phyloP scores from a whole-genome alignment of 2,113 vertebrate genomes.

The Pan paniscus region DNA sequence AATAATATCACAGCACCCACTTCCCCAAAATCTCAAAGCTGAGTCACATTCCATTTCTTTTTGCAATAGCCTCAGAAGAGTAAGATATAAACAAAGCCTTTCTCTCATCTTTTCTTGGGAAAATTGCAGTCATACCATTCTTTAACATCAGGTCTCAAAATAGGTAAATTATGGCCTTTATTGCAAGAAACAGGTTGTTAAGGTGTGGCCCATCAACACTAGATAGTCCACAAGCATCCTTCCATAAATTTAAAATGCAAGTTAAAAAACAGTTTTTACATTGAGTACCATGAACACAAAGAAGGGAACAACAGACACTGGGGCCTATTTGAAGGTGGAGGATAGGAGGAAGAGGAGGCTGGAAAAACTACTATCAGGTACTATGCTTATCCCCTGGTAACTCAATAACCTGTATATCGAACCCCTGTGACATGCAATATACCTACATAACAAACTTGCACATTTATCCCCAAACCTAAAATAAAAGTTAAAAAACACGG shows the following conservation, averaged over 20 bases:
- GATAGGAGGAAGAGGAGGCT: too few relatives aligned
- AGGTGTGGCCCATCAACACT: neutral
- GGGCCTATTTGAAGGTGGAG: too few relatives aligned
- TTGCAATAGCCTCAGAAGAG: neutral
- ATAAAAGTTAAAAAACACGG: neutral
- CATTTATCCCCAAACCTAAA: too few relatives aligned
- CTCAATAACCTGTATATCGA: too few relatives aligned
- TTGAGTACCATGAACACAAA: too few relatives aligned
- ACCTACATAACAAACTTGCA: too few relatives aligned
- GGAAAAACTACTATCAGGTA: too few relatives aligned
- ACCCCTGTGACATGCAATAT: too few relatives aligned
- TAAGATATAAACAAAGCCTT: neutral
- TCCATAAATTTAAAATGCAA: neutral
- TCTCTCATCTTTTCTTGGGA: constrained; percentile 21
- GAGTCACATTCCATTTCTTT: neutral
- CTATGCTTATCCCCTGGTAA: too few relatives aligned
- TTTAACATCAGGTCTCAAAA: constrained; percentile 45
- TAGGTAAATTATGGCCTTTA: neutral
- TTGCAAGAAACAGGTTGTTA: neutral
- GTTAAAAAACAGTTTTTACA: neutral
- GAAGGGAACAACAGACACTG: too few relatives aligned
- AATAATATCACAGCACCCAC: neutral
- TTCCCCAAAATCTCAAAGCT: neutral
- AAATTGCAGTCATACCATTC: constrained; percentile 28
- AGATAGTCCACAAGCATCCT: neutral